Evolutionary conservation across 1,140 invertebrate species (phyloP), one percentile per base, ranked within the genome.

Genomic region (Trachymyrmex septentrionalis): DNA sequence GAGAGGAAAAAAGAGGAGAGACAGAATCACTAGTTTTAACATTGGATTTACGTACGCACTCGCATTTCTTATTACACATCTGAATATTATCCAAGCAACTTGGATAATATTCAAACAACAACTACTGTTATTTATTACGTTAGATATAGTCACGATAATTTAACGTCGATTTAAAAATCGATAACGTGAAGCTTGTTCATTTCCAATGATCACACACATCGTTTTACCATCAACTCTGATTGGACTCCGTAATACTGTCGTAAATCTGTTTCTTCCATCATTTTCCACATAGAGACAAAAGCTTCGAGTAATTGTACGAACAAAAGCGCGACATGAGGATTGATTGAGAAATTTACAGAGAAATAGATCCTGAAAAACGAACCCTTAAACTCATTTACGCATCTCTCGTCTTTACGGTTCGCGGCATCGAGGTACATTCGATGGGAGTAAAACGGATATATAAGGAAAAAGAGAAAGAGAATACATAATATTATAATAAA

Each of bases 271-370:
- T 64, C 21, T 12, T 50, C 38, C 34, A 30, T 2, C 16, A 19
- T 3, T 50, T 50, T 34, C 16, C 44, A 4, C 38, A 21, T 5
- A 3, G 14, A 69, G 21, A 63, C 44, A 27, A 24, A 14, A 34
- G 61, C 21, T 59, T 34, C 19, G 14, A 30, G 34, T 24, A 12
- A 63, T 50, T n/a, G 27, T 16, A 27, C 53, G 38, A 75, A 57
- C 27, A 14, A 57, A 30, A 69, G 21, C 75, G 30, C 19, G 53
- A 21, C 24, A 53, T 44, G 57, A 71, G 59, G 50, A 88, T 84
- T 93, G 86, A 92, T 92, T 92, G 92, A 80, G 90, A 14, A 14
- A 91, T 93, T 93, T 92, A 92, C 92, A 91, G 89, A 92, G 90
- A 93, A 92, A 92, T 89, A 92, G 89, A 92, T 93, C 90, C 87